Evolutionary conservation across 2,113 vertebrate genomes (phyloP).

Genomic region (Garra rufa): DNA sequence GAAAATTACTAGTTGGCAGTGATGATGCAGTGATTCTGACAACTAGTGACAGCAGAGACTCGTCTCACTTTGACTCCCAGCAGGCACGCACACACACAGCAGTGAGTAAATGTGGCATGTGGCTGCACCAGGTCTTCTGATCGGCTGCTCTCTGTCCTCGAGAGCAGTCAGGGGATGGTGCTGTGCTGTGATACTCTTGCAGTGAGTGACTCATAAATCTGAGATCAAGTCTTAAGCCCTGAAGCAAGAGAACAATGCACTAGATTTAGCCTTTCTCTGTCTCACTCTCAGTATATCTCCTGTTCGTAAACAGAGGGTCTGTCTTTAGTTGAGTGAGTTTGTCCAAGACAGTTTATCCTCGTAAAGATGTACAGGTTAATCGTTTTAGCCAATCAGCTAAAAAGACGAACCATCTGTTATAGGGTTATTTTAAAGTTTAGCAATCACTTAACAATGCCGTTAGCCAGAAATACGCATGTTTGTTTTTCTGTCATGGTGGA

Average conservation of each 20-base stretch:
- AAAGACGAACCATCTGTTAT: slow-evolving; percentile 74
- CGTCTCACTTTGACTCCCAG: slow-evolving; percentile 24
- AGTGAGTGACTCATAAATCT: slow-evolving; percentile 23
- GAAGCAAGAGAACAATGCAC: background rate
- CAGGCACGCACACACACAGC: slow-evolving; percentile 44
- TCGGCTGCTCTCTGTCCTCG: slow-evolving; percentile 66
- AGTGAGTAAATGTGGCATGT: slow-evolving; percentile 67
- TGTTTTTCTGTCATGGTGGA: background rate
- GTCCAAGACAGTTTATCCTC: slow-evolving; percentile 51
- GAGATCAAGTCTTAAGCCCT: slow-evolving; percentile 30
- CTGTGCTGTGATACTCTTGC: slow-evolving; percentile 36
- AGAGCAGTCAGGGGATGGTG: slow-evolving; percentile 46
- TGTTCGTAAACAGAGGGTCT: slow-evolving; percentile 45
- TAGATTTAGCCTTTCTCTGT: slow-evolving; percentile 13
- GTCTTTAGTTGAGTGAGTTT: slow-evolving; percentile 61
- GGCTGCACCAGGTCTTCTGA: slow-evolving; percentile 43
- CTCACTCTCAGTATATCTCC: slow-evolving; percentile 1
- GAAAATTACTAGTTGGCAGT: background rate
- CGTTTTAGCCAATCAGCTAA: slow-evolving; percentile 63
- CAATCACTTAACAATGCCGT: slow-evolving; percentile 77
- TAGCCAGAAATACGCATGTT: background rate
- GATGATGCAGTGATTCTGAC: slow-evolving; percentile 19
- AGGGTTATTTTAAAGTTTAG: slow-evolving; percentile 69
- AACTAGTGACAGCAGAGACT: slow-evolving; percentile 25
- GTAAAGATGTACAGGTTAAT: slow-evolving; percentile 66